Conservation (phyloP, 2,888 invertebrate genomes). For the Drosophila pseudotalamancana region DNA sequence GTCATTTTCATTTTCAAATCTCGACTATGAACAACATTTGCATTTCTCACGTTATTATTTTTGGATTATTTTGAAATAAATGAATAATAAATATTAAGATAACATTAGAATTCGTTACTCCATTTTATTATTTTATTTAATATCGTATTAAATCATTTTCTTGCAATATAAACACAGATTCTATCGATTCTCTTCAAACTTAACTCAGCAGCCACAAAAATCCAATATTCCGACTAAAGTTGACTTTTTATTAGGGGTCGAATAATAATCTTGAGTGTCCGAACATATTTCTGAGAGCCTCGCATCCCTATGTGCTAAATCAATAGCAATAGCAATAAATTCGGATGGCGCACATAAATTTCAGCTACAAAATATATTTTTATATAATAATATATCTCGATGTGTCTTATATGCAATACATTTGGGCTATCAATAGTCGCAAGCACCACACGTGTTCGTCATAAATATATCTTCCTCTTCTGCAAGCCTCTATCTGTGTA, state of each 20-base stretch:
- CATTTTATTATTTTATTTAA: neutral
- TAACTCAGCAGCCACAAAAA: conserved; percentile 12
- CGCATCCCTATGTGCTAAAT: conserved; percentile 38
- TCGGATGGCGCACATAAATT: conserved; percentile 41
- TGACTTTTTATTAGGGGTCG: conserved; percentile 49
- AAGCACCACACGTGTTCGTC: conserved; percentile 42
- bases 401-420: conserved; percentile 13
- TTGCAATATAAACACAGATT: conserved; percentile 6
- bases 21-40: no score
- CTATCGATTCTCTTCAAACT: neutral
- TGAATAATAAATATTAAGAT: neutral
- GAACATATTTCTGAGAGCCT: conserved; percentile 11
- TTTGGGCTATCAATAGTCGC: conserved; percentile 16
- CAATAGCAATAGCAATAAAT: conserved; percentile 76
- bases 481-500: neutral
- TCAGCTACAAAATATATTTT: conserved; percentile 7
- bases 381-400: neutral
- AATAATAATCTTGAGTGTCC: conserved; percentile 45
- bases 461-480: conserved; percentile 45
- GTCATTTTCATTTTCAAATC: no score
- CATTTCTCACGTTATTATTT: no score
- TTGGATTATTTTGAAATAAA: no score
- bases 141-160: neutral
- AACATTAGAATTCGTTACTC: no score
- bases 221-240: conserved; percentile 1